Conservation (phyloP, 2,888 invertebrate species). For the Petrolisthes cinctipes region DNA sequence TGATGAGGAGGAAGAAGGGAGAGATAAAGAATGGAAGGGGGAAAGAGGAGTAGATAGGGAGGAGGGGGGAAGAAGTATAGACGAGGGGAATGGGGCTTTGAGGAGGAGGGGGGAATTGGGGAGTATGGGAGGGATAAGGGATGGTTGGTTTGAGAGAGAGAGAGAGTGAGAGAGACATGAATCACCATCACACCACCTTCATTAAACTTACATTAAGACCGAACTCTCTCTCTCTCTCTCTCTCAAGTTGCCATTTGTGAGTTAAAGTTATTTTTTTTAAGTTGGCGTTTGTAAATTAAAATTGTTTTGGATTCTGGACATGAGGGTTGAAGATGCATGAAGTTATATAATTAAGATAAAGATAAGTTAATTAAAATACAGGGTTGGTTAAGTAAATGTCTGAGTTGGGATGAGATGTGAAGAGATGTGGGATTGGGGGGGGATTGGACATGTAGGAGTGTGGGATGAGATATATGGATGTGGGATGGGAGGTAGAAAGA, state of each 20-base stretch:
- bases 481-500: background rate
- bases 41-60: background rate
- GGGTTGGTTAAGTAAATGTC: too few relatives aligned
- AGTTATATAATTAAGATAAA: too few relatives aligned
- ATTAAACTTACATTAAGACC: slow-evolving; percentile 41
- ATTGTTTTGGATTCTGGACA: too few relatives aligned
- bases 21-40: too few relatives aligned
- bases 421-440: background rate
- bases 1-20: background rate
- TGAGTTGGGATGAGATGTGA: background rate
- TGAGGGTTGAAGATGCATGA: too few relatives aligned
- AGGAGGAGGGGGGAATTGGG: background rate
- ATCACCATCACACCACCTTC: slow-evolving; percentile 23
- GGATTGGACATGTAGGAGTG: background rate
- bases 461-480: background rate
- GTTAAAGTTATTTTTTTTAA: background rate
- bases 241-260: background rate
- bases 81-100: background rate
- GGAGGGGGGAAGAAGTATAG: background rate
- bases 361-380: too few relatives aligned
- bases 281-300: too few relatives aligned
- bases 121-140: background rate
- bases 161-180: background rate
- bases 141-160: background rate
- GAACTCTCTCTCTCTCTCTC: background rate